These are phyloP conservation scores for Sesia bembeciformis DNA, from an alignment of 2,888 invertebrate genomes.

Conservation along the genomic window DNA sequence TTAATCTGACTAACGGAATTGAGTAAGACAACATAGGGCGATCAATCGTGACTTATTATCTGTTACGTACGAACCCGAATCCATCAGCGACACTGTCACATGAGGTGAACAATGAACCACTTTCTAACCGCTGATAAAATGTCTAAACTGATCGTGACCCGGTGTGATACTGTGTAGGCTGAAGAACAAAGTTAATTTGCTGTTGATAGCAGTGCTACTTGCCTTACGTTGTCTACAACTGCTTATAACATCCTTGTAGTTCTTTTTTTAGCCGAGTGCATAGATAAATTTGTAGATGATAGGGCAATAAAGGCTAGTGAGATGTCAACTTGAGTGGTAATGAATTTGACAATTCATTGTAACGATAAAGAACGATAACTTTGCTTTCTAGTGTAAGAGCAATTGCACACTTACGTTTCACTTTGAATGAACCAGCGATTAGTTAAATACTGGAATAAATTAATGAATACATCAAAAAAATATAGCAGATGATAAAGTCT, in stretches of 20 bases:
- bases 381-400: not conserved
- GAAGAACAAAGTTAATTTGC: not conserved
- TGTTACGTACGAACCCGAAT: constrained; percentile 31
- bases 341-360: constrained; percentile 4
- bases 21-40: constrained; percentile 32
- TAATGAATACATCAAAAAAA: too few relatives aligned
- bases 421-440: too few relatives aligned
- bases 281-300: not conserved
- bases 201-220: not conserved
- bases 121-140: constrained; percentile 46
- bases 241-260: not conserved
- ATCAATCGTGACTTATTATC: constrained; percentile 65
- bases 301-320: not conserved
- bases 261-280: not conserved
- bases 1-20: constrained; percentile 19
- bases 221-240: not conserved
- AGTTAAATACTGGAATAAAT: too few relatives aligned
- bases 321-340: constrained; percentile 1
- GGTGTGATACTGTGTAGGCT: constrained; percentile 7
- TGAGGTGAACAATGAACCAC: constrained; percentile 60
- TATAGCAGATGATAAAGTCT: too few relatives aligned
- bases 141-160: constrained; percentile 30
- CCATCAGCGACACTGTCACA: constrained; percentile 39
- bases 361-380: not conserved
- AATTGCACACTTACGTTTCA: too few relatives aligned